Base-by-base conservation (phyloP, 1,140 invertebrate species). In the Chymomyza costata region DNA sequence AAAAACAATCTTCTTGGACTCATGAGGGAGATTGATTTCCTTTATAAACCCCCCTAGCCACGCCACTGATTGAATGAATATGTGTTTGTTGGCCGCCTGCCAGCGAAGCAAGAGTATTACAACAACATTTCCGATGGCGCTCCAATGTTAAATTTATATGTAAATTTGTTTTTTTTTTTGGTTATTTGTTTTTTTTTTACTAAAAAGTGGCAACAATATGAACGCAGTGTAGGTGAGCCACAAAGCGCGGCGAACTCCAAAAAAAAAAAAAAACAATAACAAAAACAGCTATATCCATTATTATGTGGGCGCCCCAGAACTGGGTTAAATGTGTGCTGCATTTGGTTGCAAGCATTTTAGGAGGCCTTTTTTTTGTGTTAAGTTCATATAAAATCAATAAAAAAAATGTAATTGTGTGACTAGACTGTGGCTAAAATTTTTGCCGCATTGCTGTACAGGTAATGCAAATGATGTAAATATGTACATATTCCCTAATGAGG, bases 401-500 rank as follows among this genome's bases (percentile, higher is more conserved):
- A 53, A 41, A 28, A 6, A 10, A 2, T 21, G 21, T 21, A 30
- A n/a, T 10, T 15, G 30, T 21, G 16, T 43, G 19, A n/a, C n/a
- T n/a, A n/a, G 19, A 38, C 31, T 47, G 41, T 53, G 25, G 11
- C 34, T 21, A 38, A 30, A 21, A 35, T 25, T 58, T 41, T 65
- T 45, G 30, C 32, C 53, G 21, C 21, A 25, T 25, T 50, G 44
- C 34, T 46, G 28, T 25, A 51, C 45, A 53, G 53, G 52, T 52
- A 63, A 48, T 56, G 57, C 53, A 70, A 78, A 71, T 78, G n/a
- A n/a, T n/a, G n/a, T n/a, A n/a, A n/a, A n/a, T n/a, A n/a, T n/a
- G n/a, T n/a, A n/a, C n/a, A n/a, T 54, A 78, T 66, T 71, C 51
- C 62, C 47, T 78, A 78, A 76, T 76, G 71, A 76, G 71, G n/a